Base-by-base conservation (phyloP, 1,140 invertebrate genomes). In the Ips nitidus region DNA sequence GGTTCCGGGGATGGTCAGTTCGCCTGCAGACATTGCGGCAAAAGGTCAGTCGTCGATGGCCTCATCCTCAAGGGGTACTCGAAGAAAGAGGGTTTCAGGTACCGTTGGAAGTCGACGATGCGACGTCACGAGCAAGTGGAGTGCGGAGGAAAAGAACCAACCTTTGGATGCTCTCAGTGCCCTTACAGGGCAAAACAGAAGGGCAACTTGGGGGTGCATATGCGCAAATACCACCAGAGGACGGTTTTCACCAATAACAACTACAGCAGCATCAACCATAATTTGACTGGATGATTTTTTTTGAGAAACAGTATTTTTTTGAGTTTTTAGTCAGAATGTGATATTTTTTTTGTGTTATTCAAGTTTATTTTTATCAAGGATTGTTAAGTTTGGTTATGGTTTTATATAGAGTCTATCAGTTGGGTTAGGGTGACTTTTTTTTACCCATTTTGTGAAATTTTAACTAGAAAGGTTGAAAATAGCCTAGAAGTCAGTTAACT, bases 121-220 rank as follows among this genome's bases (percentile, higher is more conserved):
- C 84, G 90, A 0, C 85, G 91, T 4, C 92, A 94, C 81, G 90
- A 93, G 78, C 90, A 88, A 80, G 91, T 93, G 69, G 92, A 94
- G 80, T 94, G 92, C 80, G 91, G 92, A n/a, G 91, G 91, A 62
- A 92, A 93, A 78, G 89, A 91, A 69, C 90, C 90, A 1, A 86
- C 89, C 53, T 92, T 93, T 80, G 88, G 91, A 40, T 94, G 92
- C 73, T 91, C 91, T 1, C 86, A 91, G 75, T 94, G 92, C 80
- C 85, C 88, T 1, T 92, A 92, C 82, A 87, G 86, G 71, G 90
- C 90, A 40, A 90, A 92, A 75, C 91, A 93, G 76, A 85, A 90
- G 2, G 90, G 90, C 70, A 92, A 92, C 80, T 83, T 93, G 1
- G 89, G 90, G 50, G 90, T 92, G n/a, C 91, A 93, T 77, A 89